Percentiles rank a stretch among this genome's conserved stretches.
phyloP scores from a whole-genome alignment of 2,888 invertebrate species.

The Buathra laborator region DNA sequence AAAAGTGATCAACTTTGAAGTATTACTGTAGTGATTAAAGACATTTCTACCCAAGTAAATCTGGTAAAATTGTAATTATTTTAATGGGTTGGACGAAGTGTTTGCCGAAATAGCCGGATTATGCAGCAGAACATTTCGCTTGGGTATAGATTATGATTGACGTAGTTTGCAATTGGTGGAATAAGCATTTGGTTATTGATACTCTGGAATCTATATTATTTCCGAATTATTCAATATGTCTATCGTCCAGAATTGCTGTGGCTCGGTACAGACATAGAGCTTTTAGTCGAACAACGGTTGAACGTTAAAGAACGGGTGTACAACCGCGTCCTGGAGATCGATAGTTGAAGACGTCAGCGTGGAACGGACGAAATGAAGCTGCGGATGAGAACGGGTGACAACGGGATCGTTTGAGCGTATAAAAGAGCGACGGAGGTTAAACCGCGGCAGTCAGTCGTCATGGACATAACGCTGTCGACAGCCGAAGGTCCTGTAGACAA shows the following conservation, averaged over 20 bases:
- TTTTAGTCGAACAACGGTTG: slow-evolving; percentile 6
- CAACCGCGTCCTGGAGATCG: slow-evolving; percentile 48
- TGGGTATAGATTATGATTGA: too few relatives aligned
- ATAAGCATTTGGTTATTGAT: background rate
- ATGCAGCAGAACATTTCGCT: too few relatives aligned
- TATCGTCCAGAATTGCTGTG: background rate
- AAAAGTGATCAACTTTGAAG: too few relatives aligned
- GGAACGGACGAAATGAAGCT: slow-evolving; percentile 65
- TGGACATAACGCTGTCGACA: slow-evolving; percentile 72
- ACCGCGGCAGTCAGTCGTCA: slow-evolving; percentile 80
- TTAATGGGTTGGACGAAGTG: too few relatives aligned
- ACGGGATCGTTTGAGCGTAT: slow-evolving; percentile 82
- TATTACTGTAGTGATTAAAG: too few relatives aligned
- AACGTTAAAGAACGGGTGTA: slow-evolving; percentile 1
- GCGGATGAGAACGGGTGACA: slow-evolving; percentile 74
- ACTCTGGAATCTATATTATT: background rate
- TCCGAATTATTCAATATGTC: background rate
- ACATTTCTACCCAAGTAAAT: too few relatives aligned
- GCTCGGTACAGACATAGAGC: background rate
- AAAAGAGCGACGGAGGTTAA: slow-evolving; percentile 81
- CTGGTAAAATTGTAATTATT: too few relatives aligned
- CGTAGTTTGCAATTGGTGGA: too few relatives aligned
- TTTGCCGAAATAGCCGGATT: too few relatives aligned
- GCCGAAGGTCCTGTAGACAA: slow-evolving; percentile 78
- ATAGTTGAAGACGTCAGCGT: slow-evolving; percentile 65